phyloP scores from a whole-genome alignment of 2,113 vertebrate genomes.

The Corydoras maculifer region DNA sequence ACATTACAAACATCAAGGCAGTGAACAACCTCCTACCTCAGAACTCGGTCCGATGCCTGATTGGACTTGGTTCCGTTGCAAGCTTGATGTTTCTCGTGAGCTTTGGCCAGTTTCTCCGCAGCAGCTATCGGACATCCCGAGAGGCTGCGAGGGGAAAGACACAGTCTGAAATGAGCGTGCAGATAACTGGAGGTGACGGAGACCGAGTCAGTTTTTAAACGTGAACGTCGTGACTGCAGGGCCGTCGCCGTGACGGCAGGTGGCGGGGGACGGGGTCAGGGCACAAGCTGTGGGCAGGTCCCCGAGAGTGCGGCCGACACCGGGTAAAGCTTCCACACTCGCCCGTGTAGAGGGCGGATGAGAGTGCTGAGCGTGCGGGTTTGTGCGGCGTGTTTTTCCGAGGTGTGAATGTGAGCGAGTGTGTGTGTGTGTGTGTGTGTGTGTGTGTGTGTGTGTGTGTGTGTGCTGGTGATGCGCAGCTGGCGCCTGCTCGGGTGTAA shows the following conservation, averaged over 20 bases:
- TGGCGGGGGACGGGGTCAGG: constrained; percentile 5
- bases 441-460: constrained; percentile 3
- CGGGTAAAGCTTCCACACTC: background rate
- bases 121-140: constrained; percentile 98
- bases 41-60: constrained; percentile 91
- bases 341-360: background rate
- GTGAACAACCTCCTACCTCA: constrained; percentile 73
- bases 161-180: background rate
- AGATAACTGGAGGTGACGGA: background rate
- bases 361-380: constrained; percentile 5
- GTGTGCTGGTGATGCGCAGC: constrained; percentile 37
- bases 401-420: constrained; percentile 9
- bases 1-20: no score
- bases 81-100: constrained; percentile 93
- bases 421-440: constrained; percentile 17
- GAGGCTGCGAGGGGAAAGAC: constrained; percentile 70
- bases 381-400: background rate
- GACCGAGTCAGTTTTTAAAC: no score
- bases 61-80: constrained; percentile 90
- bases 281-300: constrained; percentile 15
- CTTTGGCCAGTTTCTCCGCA: constrained; percentile 96
- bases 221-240: background rate
- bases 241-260: constrained; percentile 2
- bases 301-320: constrained; percentile 2
- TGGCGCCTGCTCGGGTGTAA: constrained; percentile 58